phyloP scores from a whole-genome alignment of 2,113 vertebrate genomes.

The Synchiropus splendidus region DNA sequence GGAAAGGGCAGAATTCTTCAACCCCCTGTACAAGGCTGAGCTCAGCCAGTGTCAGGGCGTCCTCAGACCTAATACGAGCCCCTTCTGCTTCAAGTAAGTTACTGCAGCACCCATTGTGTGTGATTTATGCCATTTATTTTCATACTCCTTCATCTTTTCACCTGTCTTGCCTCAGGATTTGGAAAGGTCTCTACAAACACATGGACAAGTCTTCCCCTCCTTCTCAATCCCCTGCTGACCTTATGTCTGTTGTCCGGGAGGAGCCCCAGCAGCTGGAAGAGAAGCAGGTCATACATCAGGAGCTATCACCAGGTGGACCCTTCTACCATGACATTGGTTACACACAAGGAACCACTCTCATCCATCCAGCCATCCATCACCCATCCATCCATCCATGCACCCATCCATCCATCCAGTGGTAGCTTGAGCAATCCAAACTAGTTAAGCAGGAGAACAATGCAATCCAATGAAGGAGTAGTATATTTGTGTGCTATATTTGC shows the following conservation, averaged over 20 bases:
- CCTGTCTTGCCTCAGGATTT: slow-evolving; percentile 66
- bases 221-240: slow-evolving; percentile 77
- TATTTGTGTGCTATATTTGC: too few species aligned
- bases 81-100: slow-evolving; percentile 89
- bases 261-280: slow-evolving; percentile 67
- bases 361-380: slow-evolving; percentile 41
- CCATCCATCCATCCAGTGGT: too few species aligned
- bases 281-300: slow-evolving; percentile 68
- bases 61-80: slow-evolving; percentile 72
- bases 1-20: slow-evolving; percentile 73
- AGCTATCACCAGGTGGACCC: slow-evolving; percentile 55
- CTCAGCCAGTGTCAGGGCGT: slow-evolving; percentile 73
- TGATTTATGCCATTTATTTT: background rate
- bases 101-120: slow-evolving; percentile 4
- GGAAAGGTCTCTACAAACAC: slow-evolving; percentile 91
- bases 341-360: slow-evolving; percentile 60
- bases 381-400: too few species aligned
- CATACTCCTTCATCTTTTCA: background rate
- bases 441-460: too few species aligned
- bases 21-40: slow-evolving; percentile 81
- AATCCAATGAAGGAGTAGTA: too few species aligned
- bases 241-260: slow-evolving; percentile 66
- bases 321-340: too few species aligned
- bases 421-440: too few species aligned
- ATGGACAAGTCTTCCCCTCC: slow-evolving; percentile 76